A percentile compares a stretch with the other conserved stretches of the same genome.
phyloP scores from a whole-genome alignment of 2,888 invertebrate species.

The Mythimna impura region DNA sequence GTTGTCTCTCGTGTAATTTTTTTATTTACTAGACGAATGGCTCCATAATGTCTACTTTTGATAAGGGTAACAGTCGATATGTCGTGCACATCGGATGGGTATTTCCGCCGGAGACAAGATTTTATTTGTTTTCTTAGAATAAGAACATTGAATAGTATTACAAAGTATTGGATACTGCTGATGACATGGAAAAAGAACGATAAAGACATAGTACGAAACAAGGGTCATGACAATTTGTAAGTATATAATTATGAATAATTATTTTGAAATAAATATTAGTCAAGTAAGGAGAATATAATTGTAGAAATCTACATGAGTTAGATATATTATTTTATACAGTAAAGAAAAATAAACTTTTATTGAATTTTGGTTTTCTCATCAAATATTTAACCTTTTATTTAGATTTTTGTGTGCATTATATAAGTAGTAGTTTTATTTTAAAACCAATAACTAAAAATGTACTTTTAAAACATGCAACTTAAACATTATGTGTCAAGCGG shows the following conservation, averaged over 20 bases:
- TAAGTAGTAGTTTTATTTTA: neutral
- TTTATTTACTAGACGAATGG: constrained; percentile 75
- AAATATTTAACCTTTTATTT: too few relatives aligned
- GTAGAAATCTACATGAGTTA: too few relatives aligned
- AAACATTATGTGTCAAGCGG: constrained; percentile 44
- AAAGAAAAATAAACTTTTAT: neutral
- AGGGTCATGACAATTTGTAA: constrained; percentile 14
- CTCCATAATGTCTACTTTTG: constrained; percentile 80
- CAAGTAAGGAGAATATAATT: too few relatives aligned
- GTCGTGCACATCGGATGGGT: constrained; percentile 66
- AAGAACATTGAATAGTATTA: constrained; percentile 26
- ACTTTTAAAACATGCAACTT: constrained; percentile 41
- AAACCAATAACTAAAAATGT: neutral
- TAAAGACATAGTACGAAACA: constrained; percentile 21
- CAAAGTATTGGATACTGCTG: constrained; percentile 23
- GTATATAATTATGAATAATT: neutral
- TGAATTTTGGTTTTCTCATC: neutral
- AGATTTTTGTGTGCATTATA: too few relatives aligned
- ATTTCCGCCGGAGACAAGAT: constrained; percentile 68
- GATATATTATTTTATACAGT: too few relatives aligned
- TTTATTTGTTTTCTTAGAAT: constrained; percentile 64
- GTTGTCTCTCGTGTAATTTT: constrained; percentile 61
- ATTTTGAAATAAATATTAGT: neutral
- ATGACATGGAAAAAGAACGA: constrained; percentile 9
- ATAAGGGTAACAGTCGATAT: constrained; percentile 81